Percentiles rank a stretch among this genome's conserved stretches.
phyloP scores from a whole-genome alignment of 2,888 invertebrate genomes.

The Chymomyza procnemis region DNA sequence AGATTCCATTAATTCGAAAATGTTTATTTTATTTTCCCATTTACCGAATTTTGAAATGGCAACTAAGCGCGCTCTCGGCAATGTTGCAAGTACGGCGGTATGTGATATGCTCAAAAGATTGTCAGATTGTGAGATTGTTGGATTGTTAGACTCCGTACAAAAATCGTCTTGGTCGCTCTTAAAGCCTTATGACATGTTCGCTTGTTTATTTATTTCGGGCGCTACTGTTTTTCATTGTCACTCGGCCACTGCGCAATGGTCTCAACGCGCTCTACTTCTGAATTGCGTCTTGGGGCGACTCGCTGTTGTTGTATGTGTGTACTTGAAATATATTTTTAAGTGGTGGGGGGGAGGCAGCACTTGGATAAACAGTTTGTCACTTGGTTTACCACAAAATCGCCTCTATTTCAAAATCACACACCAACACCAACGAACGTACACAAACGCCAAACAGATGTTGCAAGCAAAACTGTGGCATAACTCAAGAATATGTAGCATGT shows the following conservation, averaged over 20 bases:
- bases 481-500: not conserved
- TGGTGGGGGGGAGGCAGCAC: not conserved
- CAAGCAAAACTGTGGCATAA: not conserved
- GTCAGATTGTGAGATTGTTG: too few species aligned
- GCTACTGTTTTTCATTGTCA: slow-evolving; percentile 58
- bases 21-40: slow-evolving; percentile 59
- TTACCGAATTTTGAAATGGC: slow-evolving; percentile 30
- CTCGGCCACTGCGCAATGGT: slow-evolving; percentile 42
- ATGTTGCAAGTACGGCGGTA: slow-evolving; percentile 3
- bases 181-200: slow-evolving; percentile 13
- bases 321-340: not conserved
- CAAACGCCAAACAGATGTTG: not conserved
- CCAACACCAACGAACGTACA: not conserved
- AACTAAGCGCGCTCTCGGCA: not conserved
- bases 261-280: not conserved
- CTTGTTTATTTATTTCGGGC: slow-evolving; percentile 47
- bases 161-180: not conserved
- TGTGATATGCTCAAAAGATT: not conserved
- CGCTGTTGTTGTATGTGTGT: not conserved
- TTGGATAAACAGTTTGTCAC: not conserved
- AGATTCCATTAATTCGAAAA: slow-evolving; percentile 72
- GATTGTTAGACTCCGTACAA: too few species aligned
- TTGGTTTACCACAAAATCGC: not conserved
- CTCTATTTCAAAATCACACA: not conserved
- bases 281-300: not conserved